Percentiles rank a stretch among this genome's conserved stretches.
phyloP scores from a whole-genome alignment of 2,113 vertebrate genomes.

The Hucho hucho region DNA sequence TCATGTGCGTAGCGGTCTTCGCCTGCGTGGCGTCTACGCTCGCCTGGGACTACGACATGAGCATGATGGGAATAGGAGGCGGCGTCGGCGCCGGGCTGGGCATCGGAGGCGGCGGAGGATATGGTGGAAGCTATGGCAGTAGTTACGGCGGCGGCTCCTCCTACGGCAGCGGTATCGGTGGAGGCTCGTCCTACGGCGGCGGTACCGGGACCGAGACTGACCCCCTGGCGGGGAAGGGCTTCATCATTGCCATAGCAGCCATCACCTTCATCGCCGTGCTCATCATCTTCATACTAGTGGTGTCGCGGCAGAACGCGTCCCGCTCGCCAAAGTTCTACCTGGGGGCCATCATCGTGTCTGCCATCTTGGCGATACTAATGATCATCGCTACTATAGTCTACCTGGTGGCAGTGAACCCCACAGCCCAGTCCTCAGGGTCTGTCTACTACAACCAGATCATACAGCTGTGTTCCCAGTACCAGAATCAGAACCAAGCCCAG shows the following conservation, averaged over 20 bases:
- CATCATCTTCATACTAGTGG: constrained; percentile 78
- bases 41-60: constrained; percentile 82
- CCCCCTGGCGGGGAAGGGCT: constrained; percentile 82
- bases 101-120: constrained; percentile 25
- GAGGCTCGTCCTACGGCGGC: constrained; percentile 32
- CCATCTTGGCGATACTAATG: constrained; percentile 78
- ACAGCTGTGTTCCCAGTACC: constrained; percentile 83
- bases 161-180: not conserved
- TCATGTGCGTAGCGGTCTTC: constrained; percentile 86
- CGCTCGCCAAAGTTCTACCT: constrained; percentile 81
- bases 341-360: constrained; percentile 74
- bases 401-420: constrained; percentile 85
- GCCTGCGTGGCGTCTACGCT: constrained; percentile 90
- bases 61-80: constrained; percentile 68
- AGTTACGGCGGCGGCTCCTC: constrained; percentile 40
- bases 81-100: constrained; percentile 24
- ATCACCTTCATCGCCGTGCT: constrained; percentile 82
- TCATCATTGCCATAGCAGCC: constrained; percentile 82
- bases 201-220: constrained; percentile 70
- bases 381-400: constrained; percentile 87
- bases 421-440: constrained; percentile 81
- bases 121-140: constrained; percentile 23
- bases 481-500: constrained; percentile 67
- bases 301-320: constrained; percentile 75
- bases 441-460: constrained; percentile 78